Evolutionary conservation across 2,888 invertebrate genomes (phyloP).

Genomic region (Troglohyphantes excavatus): DNA sequence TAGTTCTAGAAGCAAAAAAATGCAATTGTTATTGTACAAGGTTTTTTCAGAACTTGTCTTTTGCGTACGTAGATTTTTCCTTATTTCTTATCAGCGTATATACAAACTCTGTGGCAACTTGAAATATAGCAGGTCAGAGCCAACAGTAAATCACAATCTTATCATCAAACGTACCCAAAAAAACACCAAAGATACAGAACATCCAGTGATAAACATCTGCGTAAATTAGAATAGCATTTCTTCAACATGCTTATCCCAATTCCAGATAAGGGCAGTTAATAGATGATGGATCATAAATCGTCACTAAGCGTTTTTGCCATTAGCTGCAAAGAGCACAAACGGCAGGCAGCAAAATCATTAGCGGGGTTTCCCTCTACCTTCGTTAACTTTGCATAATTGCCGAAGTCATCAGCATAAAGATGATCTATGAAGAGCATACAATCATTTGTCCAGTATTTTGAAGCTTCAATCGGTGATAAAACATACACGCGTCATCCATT

Average conservation of each 20-base stretch:
- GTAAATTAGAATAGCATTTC: constrained; percentile 57
- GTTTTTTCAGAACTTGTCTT: no score
- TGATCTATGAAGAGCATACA: constrained; percentile 68
- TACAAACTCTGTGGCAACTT: constrained; percentile 6
- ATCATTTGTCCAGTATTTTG: constrained; percentile 62
- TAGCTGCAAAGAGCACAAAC: constrained; percentile 62
- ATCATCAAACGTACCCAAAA: constrained; percentile 16
- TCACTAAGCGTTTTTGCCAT: constrained; percentile 72
- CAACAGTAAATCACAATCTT: constrained; percentile 45
- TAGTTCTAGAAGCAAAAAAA: no score
- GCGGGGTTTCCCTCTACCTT: constrained; percentile 69
- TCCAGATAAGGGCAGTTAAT: constrained; percentile 66
- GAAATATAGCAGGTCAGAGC: constrained; percentile 15
- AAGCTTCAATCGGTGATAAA: constrained; percentile 53
- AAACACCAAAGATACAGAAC: neutral
- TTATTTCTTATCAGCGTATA: constrained; percentile 2
- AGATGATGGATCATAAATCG: constrained; percentile 61
- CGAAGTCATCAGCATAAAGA: constrained; percentile 67
- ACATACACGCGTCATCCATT: constrained; percentile 36
- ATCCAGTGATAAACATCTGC: constrained; percentile 26
- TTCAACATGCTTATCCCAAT: constrained; percentile 50
- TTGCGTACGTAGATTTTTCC: neutral
- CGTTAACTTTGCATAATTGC: constrained; percentile 77
- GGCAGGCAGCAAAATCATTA: constrained; percentile 73
- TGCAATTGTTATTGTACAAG: no score